These are phyloP conservation scores for Ifrita kowaldi DNA, from an alignment of 2,113 vertebrate genomes.

Conservation along the genomic window DNA sequence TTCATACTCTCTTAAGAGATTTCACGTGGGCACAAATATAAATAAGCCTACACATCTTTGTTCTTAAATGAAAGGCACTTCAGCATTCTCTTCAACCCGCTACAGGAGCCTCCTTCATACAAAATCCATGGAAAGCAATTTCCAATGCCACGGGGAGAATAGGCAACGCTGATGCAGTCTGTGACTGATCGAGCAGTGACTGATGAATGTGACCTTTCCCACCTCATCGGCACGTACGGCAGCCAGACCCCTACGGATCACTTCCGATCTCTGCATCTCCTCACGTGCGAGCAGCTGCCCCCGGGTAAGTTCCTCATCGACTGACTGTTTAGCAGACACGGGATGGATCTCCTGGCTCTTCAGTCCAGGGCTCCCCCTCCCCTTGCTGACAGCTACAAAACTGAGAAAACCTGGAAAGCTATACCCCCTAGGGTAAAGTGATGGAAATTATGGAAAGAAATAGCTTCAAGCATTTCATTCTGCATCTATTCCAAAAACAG, in stretches of 20 bases:
- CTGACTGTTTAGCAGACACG: background rate
- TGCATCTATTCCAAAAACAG: background rate
- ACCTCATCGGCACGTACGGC: background rate
- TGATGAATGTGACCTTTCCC: background rate
- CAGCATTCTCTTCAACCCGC: background rate
- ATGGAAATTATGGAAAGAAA: background rate
- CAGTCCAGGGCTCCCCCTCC: background rate
- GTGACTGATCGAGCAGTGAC: background rate
- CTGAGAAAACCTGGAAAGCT: background rate
- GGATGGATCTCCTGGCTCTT: background rate
- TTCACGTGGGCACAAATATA: background rate
- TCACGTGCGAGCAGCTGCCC: background rate
- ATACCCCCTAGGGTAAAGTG: background rate
- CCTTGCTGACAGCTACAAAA: background rate
- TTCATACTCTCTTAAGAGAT: background rate
- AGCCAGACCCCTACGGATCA: background rate
- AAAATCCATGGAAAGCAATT: background rate
- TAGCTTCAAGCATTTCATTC: background rate
- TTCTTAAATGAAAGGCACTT: background rate
- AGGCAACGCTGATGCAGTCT: fast-evolving
- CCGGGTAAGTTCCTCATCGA: background rate
- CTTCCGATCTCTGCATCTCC: background rate
- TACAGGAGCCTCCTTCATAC: background rate
- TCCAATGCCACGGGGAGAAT: background rate
- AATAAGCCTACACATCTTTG: background rate